Percentiles rank a stretch among this genome's conserved stretches.
phyloP scores from a whole-genome alignment of 2,113 vertebrate species.

The Pseudopipra pipra region DNA sequence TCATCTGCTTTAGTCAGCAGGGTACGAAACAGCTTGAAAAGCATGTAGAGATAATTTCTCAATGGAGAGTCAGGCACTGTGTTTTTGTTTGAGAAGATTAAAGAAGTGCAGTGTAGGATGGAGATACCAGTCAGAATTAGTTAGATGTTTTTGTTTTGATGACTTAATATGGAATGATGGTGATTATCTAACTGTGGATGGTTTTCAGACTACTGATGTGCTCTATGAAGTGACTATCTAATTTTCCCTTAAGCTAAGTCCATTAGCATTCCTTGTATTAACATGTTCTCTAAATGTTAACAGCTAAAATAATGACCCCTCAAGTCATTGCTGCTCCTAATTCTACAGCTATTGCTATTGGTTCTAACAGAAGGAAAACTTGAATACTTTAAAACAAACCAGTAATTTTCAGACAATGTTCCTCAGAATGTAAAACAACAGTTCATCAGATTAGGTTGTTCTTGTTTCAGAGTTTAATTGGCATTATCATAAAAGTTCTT shows the following conservation, averaged over 20 bases:
- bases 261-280: neutral
- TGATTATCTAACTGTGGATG: neutral
- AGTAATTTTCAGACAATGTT: neutral
- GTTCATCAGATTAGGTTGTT: neutral
- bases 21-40: neutral
- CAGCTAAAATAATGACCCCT: neutral
- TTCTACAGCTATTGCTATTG: neutral
- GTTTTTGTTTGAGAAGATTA: neutral
- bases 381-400: neutral
- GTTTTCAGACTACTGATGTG: neutral
- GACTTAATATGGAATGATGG: neutral
- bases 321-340: neutral
- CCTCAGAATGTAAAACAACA: neutral
- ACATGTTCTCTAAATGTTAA: neutral
- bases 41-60: neutral
- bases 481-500: neutral
- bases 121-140: neutral
- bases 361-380: neutral
- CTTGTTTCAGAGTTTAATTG: neutral
- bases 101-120: neutral
- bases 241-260: neutral
- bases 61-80: neutral
- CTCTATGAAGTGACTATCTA: neutral
- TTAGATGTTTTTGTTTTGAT: neutral
- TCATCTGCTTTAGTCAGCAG: neutral